Conservation (phyloP, 1,140 invertebrate species). For the Dermatophagoides farinae region DNA sequence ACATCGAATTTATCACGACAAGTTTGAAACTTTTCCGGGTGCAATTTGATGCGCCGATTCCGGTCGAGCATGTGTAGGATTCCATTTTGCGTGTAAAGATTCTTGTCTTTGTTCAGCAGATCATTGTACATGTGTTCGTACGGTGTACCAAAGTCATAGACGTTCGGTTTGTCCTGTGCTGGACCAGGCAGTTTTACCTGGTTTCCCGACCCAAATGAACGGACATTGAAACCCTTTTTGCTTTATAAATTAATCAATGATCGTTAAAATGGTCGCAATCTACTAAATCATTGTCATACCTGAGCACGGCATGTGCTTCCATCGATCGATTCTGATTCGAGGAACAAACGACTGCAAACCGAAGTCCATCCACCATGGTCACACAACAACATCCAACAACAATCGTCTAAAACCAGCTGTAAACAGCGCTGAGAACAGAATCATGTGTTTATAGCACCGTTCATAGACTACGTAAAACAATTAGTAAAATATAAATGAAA, state of each 20-base stretch:
- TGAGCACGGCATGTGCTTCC: slow-evolving; percentile 92
- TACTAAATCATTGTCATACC: slow-evolving; percentile 27
- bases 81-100: slow-evolving; percentile 80
- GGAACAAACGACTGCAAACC: slow-evolving; percentile 86
- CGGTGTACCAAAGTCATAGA: slow-evolving; percentile 88
- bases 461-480: too few species aligned
- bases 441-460: too few species aligned
- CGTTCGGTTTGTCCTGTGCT: slow-evolving; percentile 80
- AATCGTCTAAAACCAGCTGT: too few species aligned
- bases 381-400: background rate
- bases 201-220: slow-evolving; percentile 67
- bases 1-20: slow-evolving; percentile 82
- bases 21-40: slow-evolving; percentile 83
- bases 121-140: slow-evolving; percentile 97
- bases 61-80: slow-evolving; percentile 94
- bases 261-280: background rate
- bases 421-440: too few species aligned
- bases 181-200: slow-evolving; percentile 80
- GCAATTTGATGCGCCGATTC: slow-evolving; percentile 80
- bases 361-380: slow-evolving; percentile 29
- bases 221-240: slow-evolving; percentile 88
- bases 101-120: slow-evolving; percentile 40
- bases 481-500: too few species aligned
- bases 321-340: slow-evolving; percentile 99
- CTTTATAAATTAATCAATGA: slow-evolving; percentile 29